phyloP scores from a whole-genome alignment of 2,113 vertebrate species.

The Tichodroma muraria region DNA sequence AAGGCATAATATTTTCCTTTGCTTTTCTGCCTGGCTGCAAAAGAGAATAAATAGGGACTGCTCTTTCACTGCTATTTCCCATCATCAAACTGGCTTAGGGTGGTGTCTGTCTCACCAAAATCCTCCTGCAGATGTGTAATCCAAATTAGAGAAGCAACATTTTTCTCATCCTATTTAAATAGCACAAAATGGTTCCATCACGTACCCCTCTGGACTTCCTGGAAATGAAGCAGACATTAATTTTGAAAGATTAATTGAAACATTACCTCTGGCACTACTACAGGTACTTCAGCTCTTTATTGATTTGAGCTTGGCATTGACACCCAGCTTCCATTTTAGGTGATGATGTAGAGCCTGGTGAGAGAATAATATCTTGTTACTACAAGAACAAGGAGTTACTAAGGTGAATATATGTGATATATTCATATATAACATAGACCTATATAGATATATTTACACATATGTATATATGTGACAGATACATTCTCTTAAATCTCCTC shows the following conservation, averaged over 20 bases:
- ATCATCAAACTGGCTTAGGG: neutral
- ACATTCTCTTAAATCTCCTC: neutral
- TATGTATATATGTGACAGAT: neutral
- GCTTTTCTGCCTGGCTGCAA: neutral
- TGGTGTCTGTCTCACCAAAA: neutral
- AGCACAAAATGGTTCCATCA: neutral
- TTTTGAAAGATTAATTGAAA: slow-evolving; percentile 1
- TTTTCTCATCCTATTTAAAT: neutral
- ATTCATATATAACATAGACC: too few relatives aligned
- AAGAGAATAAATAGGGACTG: neutral
- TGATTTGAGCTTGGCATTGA: slow-evolving; percentile 8
- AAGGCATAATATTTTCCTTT: neutral
- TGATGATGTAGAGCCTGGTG: neutral
- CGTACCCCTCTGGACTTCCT: slow-evolving; percentile 22
- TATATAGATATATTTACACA: too few relatives aligned
- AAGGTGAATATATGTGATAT: neutral
- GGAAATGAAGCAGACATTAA: slow-evolving; percentile 28
- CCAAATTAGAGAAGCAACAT: neutral
- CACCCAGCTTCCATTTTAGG: neutral
- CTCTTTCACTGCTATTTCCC: neutral
- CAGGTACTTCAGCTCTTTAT: slow-evolving; percentile 17
- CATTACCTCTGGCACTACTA: slow-evolving; percentile 12
- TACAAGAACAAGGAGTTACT: neutral
- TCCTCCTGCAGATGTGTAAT: neutral
- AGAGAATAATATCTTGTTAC: neutral